Evolutionary conservation across 2,888 invertebrate genomes (phyloP), one percentile per base, ranked within the genome.

Genomic region (Priocnemis perturbator): DNA sequence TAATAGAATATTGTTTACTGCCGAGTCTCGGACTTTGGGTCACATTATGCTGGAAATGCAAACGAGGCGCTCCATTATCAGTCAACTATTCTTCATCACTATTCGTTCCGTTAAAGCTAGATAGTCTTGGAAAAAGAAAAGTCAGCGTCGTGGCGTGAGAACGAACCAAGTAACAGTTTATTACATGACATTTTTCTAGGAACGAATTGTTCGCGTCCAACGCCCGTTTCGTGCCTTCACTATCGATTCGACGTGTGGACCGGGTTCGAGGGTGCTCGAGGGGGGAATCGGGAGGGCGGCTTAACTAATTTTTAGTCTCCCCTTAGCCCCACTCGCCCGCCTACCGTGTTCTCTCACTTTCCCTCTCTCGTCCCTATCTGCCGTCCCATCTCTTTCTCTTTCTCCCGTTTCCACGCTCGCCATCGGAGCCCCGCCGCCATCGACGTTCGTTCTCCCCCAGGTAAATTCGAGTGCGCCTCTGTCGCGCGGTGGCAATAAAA

Each of bases 241-340:
- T 77, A 71, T 62, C 72, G 63, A 69, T 64, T 65, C 57, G n/a
- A 7, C 47, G 23, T 21, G 55, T 50, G 44, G 58, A 72, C 66
- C 67, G 47, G 53, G 21, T 55, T 55, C 48, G 65, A 37, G 64
- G 65, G 66, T 15, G 62, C 50, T 55, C 68, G 60, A 30, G 58
- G 44, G 71, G 67, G 67, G 64, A 44, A 67, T 60, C 61, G 68
- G 63, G 56, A 61, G 71, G 62, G 63, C 67, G 68, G 65, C 60
- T 78, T 78, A 74, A 76, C 80, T 81, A 80, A 80, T 80, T 78
- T 76, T 77, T 74, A 64, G 57, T 53, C 61, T 64, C 67, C 66
- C 69, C 60, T 57, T 37, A 57, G 44, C 66, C 59, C 67, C 58
- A 58, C 64, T 20, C 57, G 30, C 55, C 65, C 45, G 56, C 48